Base-by-base conservation (phyloP, 2,888 invertebrate genomes). In the Meandrusa payeni region DNA sequence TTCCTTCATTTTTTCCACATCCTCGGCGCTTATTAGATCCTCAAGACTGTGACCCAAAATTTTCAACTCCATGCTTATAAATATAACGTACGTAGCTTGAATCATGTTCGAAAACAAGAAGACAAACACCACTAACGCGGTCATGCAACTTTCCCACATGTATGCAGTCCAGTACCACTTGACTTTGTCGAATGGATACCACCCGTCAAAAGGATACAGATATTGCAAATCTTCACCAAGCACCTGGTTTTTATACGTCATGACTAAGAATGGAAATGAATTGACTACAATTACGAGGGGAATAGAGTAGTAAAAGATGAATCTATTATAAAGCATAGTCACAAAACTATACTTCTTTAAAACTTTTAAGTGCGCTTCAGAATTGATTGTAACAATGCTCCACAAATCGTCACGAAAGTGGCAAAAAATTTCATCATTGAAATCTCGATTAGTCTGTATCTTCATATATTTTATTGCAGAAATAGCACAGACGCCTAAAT, bases 101-200 rank as follows among this genome's bases (percentile, higher is more conserved):
- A 78, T 50, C 50, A 79, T 66, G 50, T 77, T 75, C 0, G 62
- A 59, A 46, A 74, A 72, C 1, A 49, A 52, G 28, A 69, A 79
- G 1, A 77, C 55, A 12, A 55, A 63, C 32, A 83, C 67, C 2
- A 86, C 76, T 0, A 76, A 31, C 1, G 63, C 69, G 0, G 81
- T 80, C 69, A 77, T 76, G 1, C 69, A 57, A 39, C 74, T 62
- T 51, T 86, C 85, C 80, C 81, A 82, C 2, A 67, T 28, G 17
- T 83, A 85, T 1, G 59, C 69, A n/a, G 52, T 45, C 24, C 67
- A 66, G 51, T 77, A 85, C 75, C 74, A 81, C 46, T 71, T 59
- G 1, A 70, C 55, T 55, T 79, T 81, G 44, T 81, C 72, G 39
- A 83, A 83, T 5, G 83, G 85, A 45, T 85, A 85, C 82, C 81